phyloP scores from a whole-genome alignment of 1,140 invertebrate species.

The Panagrolaimus sp. region DNA sequence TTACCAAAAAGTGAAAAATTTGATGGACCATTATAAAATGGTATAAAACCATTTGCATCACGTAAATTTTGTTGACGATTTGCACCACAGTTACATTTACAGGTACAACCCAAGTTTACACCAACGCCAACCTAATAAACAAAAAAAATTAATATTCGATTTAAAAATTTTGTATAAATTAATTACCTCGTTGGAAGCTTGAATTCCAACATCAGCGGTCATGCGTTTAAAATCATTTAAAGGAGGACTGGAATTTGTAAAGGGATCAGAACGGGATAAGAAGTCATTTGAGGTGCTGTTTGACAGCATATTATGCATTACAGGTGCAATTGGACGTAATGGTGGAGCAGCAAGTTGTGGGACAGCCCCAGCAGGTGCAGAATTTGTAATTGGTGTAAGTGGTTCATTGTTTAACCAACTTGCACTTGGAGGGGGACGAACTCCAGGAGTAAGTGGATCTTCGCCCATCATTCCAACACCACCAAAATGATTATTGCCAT shows the following conservation, averaged over 20 bases:
- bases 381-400: not conserved
- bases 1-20: not conserved
- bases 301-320: not conserved
- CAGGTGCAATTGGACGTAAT: not conserved
- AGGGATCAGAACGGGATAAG: not conserved
- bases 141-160: not conserved
- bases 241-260: slow-evolving; percentile 2
- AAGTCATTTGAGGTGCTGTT: not conserved
- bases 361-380: not conserved
- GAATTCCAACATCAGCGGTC: slow-evolving; percentile 8
- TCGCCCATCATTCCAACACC: slow-evolving; percentile 2
- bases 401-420: slow-evolving; percentile 2
- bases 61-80: not conserved
- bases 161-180: not conserved
- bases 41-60: slow-evolving; percentile 14
- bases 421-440: not conserved
- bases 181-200: not conserved
- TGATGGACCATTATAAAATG: not conserved
- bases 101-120: slow-evolving; percentile 6
- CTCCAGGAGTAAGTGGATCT: slow-evolving; percentile 8
- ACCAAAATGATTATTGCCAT: not conserved
- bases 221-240: not conserved
- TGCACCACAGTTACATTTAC: slow-evolving; percentile 12
- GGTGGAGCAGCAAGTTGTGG: slow-evolving; percentile 10
- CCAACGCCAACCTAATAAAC: not conserved